Percentiles rank a stretch among this genome's conserved stretches.
Conservation (phyloP, 2,113 vertebrate genomes). For the Phyllostomus hastatus region DNA sequence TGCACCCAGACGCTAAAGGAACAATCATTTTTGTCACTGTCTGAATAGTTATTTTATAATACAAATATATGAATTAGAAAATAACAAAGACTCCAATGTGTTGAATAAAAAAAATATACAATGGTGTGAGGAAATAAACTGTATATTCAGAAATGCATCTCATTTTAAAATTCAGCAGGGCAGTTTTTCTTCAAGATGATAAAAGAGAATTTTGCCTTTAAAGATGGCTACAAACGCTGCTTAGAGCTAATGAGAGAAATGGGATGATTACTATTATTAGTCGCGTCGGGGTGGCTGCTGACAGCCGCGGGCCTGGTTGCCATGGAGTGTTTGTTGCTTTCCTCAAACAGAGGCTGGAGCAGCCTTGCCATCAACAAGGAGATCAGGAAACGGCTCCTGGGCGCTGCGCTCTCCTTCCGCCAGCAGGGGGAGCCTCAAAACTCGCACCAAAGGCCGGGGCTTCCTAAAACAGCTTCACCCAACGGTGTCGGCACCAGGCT, state of each 20-base stretch:
- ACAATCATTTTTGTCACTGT: neutral
- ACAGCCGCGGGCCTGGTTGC: neutral
- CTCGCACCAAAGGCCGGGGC: neutral
- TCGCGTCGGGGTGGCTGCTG: neutral
- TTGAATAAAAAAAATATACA: neutral
- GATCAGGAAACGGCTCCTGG: neutral
- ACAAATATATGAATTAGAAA: neutral
- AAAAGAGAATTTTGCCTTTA: neutral
- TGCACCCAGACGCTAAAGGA: neutral
- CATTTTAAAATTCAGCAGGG: neutral
- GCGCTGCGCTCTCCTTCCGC: neutral
- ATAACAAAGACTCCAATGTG: neutral
- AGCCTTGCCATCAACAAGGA: too few relatives aligned
- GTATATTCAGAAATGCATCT: neutral
- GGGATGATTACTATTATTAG: conserved; percentile 18
- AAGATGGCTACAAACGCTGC: conserved; percentile 21
- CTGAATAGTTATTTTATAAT: neutral
- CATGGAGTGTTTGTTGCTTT: neutral
- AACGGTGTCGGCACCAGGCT: too few relatives aligned
- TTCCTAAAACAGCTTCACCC: too few relatives aligned
- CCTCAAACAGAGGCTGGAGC: neutral
- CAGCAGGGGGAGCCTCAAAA: neutral
- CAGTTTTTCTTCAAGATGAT: neutral
- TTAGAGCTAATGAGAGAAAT: conserved; percentile 11
- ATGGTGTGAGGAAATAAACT: neutral